Percentiles rank a stretch among this genome's conserved stretches.
Conservation (phyloP, 2,888 invertebrate genomes). For the Ophraella communa region DNA sequence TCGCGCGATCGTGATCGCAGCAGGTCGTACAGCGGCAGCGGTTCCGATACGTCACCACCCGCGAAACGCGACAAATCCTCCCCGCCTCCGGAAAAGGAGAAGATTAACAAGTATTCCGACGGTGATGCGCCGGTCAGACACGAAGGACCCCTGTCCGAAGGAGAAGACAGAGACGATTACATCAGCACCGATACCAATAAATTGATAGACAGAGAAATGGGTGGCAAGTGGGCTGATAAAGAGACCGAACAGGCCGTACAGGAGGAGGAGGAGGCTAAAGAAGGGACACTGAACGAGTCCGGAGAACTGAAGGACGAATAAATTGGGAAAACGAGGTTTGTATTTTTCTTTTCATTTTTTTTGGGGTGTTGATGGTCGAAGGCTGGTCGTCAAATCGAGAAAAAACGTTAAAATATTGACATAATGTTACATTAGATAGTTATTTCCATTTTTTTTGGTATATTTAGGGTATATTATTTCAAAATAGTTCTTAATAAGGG, state of each 20-base stretch:
- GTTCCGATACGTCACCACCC: conserved; percentile 57
- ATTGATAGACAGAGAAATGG: conserved; percentile 63
- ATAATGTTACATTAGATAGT: too few relatives aligned
- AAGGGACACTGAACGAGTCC: conserved; percentile 35
- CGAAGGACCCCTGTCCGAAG: conserved; percentile 66
- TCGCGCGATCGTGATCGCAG: conserved; percentile 58
- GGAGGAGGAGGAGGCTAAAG: conserved; percentile 36
- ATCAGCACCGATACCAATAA: conserved; percentile 44
- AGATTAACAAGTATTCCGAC: conserved; percentile 64
- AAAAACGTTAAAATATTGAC: too few relatives aligned
- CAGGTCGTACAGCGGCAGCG: conserved; percentile 62
- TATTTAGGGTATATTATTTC: too few relatives aligned
- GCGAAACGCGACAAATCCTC: conserved; percentile 41
- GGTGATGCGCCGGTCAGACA: conserved; percentile 59
- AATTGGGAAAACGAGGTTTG: too few relatives aligned
- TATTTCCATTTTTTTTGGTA: too few relatives aligned
- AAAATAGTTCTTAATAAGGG: too few relatives aligned
- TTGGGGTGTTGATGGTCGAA: too few relatives aligned
- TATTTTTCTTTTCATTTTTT: too few relatives aligned
- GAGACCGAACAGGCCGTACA: conserved; percentile 55
- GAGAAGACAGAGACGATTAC: conserved; percentile 66
- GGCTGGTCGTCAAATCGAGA: too few relatives aligned
- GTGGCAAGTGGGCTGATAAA: conserved; percentile 71
- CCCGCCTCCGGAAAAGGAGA: conserved; percentile 62
- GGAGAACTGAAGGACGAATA: conserved; percentile 16